phyloP scores from a whole-genome alignment of 1,140 invertebrate genomes.

The Papilio polytes region DNA sequence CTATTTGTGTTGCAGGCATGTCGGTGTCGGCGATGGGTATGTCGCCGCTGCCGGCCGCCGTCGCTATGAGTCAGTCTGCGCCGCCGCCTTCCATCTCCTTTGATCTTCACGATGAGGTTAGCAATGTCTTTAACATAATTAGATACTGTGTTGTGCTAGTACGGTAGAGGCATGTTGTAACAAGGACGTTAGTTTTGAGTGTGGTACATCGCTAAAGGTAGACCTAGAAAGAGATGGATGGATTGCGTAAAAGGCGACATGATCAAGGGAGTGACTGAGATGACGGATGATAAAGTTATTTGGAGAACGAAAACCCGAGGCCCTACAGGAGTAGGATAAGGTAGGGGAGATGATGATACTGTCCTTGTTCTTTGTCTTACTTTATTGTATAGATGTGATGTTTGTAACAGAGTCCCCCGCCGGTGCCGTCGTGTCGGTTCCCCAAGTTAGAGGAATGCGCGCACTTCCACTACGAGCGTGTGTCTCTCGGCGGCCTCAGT shows the following conservation, averaged over 20 bases:
- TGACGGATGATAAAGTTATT: too few species aligned
- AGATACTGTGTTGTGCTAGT: too few species aligned
- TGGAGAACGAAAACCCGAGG: too few species aligned
- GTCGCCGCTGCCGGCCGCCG: constrained; percentile 59
- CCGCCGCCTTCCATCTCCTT: constrained; percentile 59
- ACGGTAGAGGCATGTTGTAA: too few species aligned
- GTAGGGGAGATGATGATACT: neutral
- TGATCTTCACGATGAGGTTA: constrained; percentile 62
- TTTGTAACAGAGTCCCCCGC: constrained; percentile 50
- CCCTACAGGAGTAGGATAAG: too few species aligned
- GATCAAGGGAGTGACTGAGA: too few species aligned
- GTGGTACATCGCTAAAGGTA: too few species aligned
- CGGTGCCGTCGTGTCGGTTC: constrained; percentile 86
- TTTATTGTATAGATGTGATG: neutral
- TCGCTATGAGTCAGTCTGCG: constrained; percentile 73
- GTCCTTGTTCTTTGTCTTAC: neutral
- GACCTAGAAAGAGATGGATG: too few species aligned
- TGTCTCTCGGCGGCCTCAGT: constrained; percentile 91
- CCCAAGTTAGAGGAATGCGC: constrained; percentile 98
- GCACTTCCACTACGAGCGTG: constrained; percentile 99
- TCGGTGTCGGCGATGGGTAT: constrained; percentile 68
- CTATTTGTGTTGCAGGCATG: constrained; percentile 59
- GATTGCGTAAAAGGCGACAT: too few species aligned
- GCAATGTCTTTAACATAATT: too few species aligned
- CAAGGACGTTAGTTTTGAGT: too few species aligned